Percentiles rank a stretch among this genome's conserved stretches.
Evolutionary conservation across 2,113 vertebrate species (phyloP).

Genomic region (Platanista minor): DNA sequence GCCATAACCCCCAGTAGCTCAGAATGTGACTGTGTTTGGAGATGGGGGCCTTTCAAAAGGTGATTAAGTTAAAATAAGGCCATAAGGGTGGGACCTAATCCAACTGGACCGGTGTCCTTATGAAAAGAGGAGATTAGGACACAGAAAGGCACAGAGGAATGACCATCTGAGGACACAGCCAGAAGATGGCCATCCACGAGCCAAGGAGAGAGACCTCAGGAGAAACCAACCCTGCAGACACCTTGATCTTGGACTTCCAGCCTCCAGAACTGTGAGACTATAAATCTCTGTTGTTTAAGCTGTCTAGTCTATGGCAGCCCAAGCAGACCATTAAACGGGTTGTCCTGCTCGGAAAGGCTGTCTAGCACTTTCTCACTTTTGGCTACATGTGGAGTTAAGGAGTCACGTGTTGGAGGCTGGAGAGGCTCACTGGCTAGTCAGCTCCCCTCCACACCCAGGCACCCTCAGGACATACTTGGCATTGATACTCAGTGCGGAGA

Average conservation of each 20-base stretch:
- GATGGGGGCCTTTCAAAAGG: not conserved
- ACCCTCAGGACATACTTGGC: not conserved
- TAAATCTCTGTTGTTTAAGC: not conserved
- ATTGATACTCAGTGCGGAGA: not conserved
- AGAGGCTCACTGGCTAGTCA: not conserved
- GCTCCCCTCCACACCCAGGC: not conserved
- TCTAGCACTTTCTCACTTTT: no score
- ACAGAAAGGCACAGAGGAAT: not conserved
- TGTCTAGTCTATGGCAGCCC: not conserved
- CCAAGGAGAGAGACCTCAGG: not conserved
- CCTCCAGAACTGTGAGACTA: not conserved
- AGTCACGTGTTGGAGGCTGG: not conserved
- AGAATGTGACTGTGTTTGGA: not conserved
- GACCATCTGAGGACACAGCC: accelerated
- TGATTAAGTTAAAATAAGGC: not conserved
- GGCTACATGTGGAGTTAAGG: not conserved
- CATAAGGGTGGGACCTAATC: not conserved
- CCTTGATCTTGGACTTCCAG: not conserved
- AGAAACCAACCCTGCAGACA: accelerated
- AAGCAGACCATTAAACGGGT: not conserved
- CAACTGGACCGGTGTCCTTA: not conserved
- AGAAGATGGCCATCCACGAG: not conserved
- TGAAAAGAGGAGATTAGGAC: not conserved
- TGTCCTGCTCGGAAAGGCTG: not conserved
- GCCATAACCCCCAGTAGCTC: not conserved